Evolutionary conservation across 2,888 invertebrate genomes (phyloP).

Genomic region (Sphaerophoria rueppellii): DNA sequence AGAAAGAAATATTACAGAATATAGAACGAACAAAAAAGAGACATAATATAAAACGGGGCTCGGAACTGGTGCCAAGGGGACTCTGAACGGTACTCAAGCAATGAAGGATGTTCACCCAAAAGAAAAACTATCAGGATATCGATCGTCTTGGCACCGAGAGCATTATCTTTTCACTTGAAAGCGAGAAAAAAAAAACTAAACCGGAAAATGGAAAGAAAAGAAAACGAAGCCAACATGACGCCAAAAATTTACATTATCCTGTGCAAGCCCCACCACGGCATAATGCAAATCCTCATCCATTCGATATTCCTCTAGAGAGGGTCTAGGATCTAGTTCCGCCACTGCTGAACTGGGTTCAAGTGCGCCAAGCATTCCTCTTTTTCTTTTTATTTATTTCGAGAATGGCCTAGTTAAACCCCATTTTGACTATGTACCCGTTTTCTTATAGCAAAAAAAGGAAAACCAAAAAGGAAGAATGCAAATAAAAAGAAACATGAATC

Average conservation of each 20-base stretch:
- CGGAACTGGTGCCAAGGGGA: slow-evolving; percentile 69
- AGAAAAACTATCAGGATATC: slow-evolving; percentile 66
- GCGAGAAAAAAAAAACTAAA: slow-evolving; percentile 14
- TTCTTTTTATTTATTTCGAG: slow-evolving; percentile 59
- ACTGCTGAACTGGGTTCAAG: slow-evolving; percentile 53
- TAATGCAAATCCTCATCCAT: slow-evolving; percentile 43
- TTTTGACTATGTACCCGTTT: slow-evolving; percentile 12
- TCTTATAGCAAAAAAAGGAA: neutral
- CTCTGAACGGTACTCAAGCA: slow-evolving; percentile 54
- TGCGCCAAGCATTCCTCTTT: slow-evolving; percentile 56
- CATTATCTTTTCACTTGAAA: slow-evolving; percentile 31
- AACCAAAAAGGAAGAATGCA: slow-evolving; percentile 18
- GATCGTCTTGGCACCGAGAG: slow-evolving; percentile 57
- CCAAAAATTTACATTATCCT: slow-evolving; percentile 68
- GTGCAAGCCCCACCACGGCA: slow-evolving; percentile 30
- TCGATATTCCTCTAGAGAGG: neutral
- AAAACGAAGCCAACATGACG: slow-evolving; percentile 43
- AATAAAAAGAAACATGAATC: neutral
- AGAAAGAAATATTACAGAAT: slow-evolving; percentile 6
- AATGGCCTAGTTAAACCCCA: slow-evolving; percentile 60
- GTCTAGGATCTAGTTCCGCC: slow-evolving; percentile 3
- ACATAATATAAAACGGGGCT: slow-evolving; percentile 20
- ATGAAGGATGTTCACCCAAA: slow-evolving; percentile 59
- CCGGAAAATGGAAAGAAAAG: slow-evolving; percentile 2
- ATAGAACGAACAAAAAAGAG: slow-evolving; percentile 31